A percentile compares a stretch with the other conserved stretches of the same genome.
These are phyloP conservation scores for Diadophis punctatus DNA, from an alignment of 2,113 vertebrate genomes.

Conservation along the genomic window DNA sequence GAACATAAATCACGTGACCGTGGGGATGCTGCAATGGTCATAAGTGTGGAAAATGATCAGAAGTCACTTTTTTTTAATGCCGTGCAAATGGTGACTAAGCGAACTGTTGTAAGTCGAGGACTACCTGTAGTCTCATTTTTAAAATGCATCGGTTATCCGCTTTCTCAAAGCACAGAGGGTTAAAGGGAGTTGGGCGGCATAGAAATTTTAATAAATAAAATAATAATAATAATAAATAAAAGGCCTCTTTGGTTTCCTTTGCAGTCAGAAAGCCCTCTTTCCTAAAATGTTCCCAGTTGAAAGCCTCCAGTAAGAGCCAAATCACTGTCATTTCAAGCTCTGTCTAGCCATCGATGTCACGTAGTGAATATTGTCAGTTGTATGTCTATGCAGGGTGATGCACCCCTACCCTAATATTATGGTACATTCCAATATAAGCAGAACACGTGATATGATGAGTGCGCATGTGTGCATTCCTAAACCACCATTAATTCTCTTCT, in stretches of 20 bases:
- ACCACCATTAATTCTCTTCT: too few species aligned
- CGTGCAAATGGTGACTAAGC: background rate
- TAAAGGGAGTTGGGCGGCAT: too few species aligned
- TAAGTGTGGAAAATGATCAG: background rate
- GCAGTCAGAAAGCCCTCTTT: background rate
- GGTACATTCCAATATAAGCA: too few species aligned
- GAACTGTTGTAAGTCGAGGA: background rate
- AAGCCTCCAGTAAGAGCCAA: background rate
- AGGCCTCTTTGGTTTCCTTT: background rate
- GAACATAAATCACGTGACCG: background rate
- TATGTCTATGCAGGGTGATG: too few species aligned
- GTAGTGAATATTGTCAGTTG: too few species aligned
- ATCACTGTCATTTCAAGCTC: background rate
- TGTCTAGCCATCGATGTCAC: too few species aligned
- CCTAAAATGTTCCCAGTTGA: background rate
- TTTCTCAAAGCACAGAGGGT: background rate
- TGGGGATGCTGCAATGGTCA: background rate
- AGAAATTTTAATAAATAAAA: too few species aligned
- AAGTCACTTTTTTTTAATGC: background rate
- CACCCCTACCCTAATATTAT: too few species aligned
- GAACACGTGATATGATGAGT: too few species aligned
- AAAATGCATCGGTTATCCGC: background rate
- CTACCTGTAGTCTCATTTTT: background rate
- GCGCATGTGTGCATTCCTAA: too few species aligned
- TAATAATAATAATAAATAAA: too few species aligned